Base-by-base conservation (phyloP, 1,140 invertebrate genomes). In the Megalonaias nervosa region DNA sequence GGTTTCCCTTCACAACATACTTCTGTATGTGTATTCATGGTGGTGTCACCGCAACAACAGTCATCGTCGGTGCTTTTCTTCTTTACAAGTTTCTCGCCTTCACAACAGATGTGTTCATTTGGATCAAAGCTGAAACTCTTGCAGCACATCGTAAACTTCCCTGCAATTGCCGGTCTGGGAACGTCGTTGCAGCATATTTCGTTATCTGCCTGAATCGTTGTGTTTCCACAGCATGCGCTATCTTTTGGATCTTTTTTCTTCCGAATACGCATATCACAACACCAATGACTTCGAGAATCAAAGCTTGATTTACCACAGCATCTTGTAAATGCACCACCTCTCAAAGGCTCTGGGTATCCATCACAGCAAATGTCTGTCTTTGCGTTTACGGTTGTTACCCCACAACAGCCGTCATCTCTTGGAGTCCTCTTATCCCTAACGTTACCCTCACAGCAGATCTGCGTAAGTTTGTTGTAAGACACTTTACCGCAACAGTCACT, bases 281-380 rank as follows among this genome's bases (percentile, higher is more conserved):
- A 74, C 16, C 65, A 23, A 12, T 74, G 62, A 15, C 12, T 74
- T 56, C n/a, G n/a, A 56, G 62, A 38, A 58, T 74, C 59, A 56
- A 62, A 74, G 48, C 76, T 78, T 56, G 31, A 11, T n/a, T 74
- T 78, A 12, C 76, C 76, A 61, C 76, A 78, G 48, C 76, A 78
- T 26, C 76, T 4, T 31, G 76, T 78, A 14, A 67, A 15, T 31
- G 64, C 14, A 23, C 64, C 26, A 61, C 71, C 72, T 38, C 4
- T 26, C 65, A 73, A 55, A 5, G 60, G 76, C 23, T 78, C 71
- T 2, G 76, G 76, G 13, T 78, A 58, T 12, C 76, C 76, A 61
- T 78, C n/a, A 60, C 76, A 78, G 59, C 76, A 78, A n/a, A 78
- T 66, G 21, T 78, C 70, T 23, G 76, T 78, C 58, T 67, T 66